Evolutionary conservation across 2,113 vertebrate genomes (phyloP), one percentile per base, ranked within the genome.

Genomic region (Craseonycteris thonglongyai): DNA sequence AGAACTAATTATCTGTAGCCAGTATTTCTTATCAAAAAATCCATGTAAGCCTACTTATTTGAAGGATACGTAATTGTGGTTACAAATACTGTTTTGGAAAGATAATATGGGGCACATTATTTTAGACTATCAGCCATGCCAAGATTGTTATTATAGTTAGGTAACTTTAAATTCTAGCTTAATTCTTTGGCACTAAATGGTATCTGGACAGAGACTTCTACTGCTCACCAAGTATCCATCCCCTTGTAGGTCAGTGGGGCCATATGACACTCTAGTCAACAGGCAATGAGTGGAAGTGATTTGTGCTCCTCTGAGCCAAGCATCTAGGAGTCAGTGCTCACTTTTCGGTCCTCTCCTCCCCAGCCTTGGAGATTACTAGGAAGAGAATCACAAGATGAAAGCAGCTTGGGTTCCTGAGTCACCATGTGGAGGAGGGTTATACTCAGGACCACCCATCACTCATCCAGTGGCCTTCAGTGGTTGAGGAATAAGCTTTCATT

Each of bases 1-100:
- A 61, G 33, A 90, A 75, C 75, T 65, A 74, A 75, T 81, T 72
- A 45, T 65, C 58, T 49, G 89, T 66, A 75, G 11, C 24, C 13
- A 18, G n/a, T 40, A 40, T 66, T 87, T 21, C 88, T 72, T 51
- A 83, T 69, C 84, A 16, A 56, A 85, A 85, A 65, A 65, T 61
- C 38, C 56, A 33, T 15, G 0, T 28, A 35, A 24, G 2, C 68
- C 8, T 61, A 33, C 30, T 38, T 59, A 13, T 56, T 84, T 42
- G 65, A 42, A 33, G 9, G 30, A 40, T 61, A 47, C 68, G n/a
- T 56, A 28, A 40, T 13, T 40, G 6, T 89, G 66, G 33, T 33
- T 66, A 21, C 40, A 85, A n/a, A 59, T 58, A n/a, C 24, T 33
- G 4, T 65, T 76, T 47, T 49, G 1, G 26, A 81, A 86, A 33